A percentile compares a stretch with the other conserved stretches of the same genome.
phyloP scores from a whole-genome alignment of 1,140 invertebrate genomes.

The Anagrus nilaparvatae region DNA sequence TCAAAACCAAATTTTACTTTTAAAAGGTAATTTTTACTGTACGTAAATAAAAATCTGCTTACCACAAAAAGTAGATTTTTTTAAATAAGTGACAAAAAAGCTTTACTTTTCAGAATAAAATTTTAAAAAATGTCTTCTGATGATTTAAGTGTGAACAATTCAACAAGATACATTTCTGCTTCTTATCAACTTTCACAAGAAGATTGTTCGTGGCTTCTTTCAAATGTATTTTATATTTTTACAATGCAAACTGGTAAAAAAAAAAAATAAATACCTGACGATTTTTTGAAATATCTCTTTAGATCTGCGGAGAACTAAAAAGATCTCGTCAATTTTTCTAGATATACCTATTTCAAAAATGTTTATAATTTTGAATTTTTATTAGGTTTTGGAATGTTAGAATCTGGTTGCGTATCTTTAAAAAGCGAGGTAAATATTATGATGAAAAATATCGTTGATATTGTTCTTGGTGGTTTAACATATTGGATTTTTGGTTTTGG shows the following conservation, averaged over 20 bases:
- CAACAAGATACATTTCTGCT: constrained; percentile 16
- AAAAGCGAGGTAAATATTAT: constrained; percentile 97
- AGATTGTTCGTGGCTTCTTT: constrained; percentile 87
- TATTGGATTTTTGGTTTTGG: constrained; percentile 94
- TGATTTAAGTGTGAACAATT: no score
- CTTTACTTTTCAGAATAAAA: no score
- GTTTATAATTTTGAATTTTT: constrained; percentile 9
- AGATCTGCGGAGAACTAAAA: neutral
- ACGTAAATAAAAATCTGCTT: no score
- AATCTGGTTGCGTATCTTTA: constrained; percentile 82
- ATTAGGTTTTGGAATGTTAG: constrained; percentile 81
- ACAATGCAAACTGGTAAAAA: constrained; percentile 88
- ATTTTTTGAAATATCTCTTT: no score
- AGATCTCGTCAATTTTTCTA: neutral
- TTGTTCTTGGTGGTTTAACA: constrained; percentile 82
- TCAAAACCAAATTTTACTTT: no score
- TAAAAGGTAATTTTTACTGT: no score
- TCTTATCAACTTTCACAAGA: constrained; percentile 53
- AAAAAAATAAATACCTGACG: neutral
- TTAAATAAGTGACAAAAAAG: no score
- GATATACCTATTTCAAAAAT: constrained; percentile 9
- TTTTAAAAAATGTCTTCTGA: no score
- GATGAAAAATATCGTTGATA: constrained; percentile 92
- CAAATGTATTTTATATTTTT: constrained; percentile 90
- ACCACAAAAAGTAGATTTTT: no score